Conservation (phyloP, 2,888 invertebrate species). For the Lithophane leautieri region DNA sequence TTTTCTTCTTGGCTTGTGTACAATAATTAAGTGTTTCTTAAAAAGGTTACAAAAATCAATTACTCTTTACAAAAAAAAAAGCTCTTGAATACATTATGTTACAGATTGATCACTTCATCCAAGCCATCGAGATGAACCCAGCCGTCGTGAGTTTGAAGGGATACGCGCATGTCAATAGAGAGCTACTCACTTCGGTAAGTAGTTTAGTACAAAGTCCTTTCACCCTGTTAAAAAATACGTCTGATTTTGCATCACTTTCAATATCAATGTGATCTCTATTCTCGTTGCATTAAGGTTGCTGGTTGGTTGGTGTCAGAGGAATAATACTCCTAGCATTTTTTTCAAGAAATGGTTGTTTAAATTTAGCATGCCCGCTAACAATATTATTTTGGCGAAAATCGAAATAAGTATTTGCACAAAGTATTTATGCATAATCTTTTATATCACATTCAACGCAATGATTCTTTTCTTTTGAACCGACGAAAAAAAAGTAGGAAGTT, state of each 20-base stretch:
- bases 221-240: neutral
- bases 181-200: slow-evolving; percentile 91
- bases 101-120: slow-evolving; percentile 92
- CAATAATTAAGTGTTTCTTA: neutral
- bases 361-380: neutral
- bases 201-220: neutral
- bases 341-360: neutral
- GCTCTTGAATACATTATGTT: neutral
- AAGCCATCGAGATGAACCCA: slow-evolving; percentile 93
- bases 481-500: too few relatives aligned
- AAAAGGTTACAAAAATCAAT: neutral
- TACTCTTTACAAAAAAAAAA: neutral
- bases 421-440: neutral
- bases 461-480: too few relatives aligned
- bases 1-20: neutral
- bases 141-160: slow-evolving; percentile 92
- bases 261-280: neutral
- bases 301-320: neutral
- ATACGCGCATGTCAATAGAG: slow-evolving; percentile 92
- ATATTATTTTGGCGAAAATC: neutral
- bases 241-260: neutral
- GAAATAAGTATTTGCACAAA: neutral
- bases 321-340: neutral
- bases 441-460: neutral
- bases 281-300: neutral